phyloP scores from a whole-genome alignment of 2,888 invertebrate species.

The Drosophila demipolita region DNA sequence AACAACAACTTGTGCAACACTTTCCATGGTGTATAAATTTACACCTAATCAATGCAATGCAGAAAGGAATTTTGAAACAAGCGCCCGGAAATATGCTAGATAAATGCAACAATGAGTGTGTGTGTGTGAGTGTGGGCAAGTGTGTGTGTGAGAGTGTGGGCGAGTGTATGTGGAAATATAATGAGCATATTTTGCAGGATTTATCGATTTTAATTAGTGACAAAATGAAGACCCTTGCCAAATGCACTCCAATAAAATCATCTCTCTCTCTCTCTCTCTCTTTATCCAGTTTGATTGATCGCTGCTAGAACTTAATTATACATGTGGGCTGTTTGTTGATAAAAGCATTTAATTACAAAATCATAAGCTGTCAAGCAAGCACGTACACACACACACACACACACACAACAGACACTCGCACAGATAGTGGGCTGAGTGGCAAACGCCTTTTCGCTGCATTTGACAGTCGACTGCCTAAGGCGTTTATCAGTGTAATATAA shows the following conservation, averaged over 20 bases:
- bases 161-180: slow-evolving; percentile 48
- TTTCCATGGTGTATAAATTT: slow-evolving; percentile 67
- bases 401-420: slow-evolving; percentile 1
- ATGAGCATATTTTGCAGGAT: slow-evolving; percentile 63
- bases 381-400: slow-evolving; percentile 19
- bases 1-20: slow-evolving; percentile 24
- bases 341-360: slow-evolving; percentile 76
- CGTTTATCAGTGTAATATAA: slow-evolving; percentile 77
- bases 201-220: slow-evolving; percentile 80
- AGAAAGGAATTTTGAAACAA: slow-evolving; percentile 61
- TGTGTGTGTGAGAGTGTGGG: slow-evolving; percentile 10
- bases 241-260: slow-evolving; percentile 25
- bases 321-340: slow-evolving; percentile 56
- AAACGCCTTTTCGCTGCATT: slow-evolving; percentile 66
- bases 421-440: slow-evolving; percentile 22
- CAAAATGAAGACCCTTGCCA: slow-evolving; percentile 46
- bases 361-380: slow-evolving; percentile 73
- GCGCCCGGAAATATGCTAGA: slow-evolving; percentile 48
- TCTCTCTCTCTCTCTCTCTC: not conserved
- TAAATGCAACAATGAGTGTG: slow-evolving; percentile 33
- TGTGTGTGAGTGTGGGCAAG: not conserved
- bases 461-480: slow-evolving; percentile 72
- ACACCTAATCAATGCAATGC: slow-evolving; percentile 77
- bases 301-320: slow-evolving; percentile 38
- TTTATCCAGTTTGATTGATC: slow-evolving; percentile 69